Conservation (phyloP, 1,140 invertebrate species). For the Zaprionus vittiger region DNA sequence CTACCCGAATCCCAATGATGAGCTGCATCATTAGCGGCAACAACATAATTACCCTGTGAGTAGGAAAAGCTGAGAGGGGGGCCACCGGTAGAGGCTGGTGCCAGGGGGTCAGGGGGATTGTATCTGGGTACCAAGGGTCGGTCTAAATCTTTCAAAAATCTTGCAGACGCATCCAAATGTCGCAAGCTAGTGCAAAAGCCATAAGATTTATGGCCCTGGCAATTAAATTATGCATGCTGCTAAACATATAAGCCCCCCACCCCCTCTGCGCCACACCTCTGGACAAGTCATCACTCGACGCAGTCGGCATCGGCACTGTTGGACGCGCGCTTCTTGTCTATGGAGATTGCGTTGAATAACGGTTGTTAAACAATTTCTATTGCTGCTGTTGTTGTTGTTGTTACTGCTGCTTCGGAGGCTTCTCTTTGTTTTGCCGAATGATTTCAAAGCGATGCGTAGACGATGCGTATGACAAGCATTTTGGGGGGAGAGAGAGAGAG, state of each 20-base stretch:
- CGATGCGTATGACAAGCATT: slow-evolving; percentile 47
- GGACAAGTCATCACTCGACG: not conserved
- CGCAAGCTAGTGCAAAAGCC: slow-evolving; percentile 53
- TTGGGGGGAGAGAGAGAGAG: slow-evolving; percentile 6
- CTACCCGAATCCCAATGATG: slow-evolving; percentile 52
- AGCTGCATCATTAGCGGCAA: slow-evolving; percentile 70
- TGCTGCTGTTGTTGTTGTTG: slow-evolving; percentile 10
- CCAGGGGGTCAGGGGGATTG: not conserved
- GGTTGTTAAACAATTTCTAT: slow-evolving; percentile 51
- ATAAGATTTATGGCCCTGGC: slow-evolving; percentile 69
- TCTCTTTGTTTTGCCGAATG: slow-evolving; percentile 32
- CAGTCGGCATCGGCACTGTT: not conserved
- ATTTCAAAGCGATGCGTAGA: slow-evolving; percentile 40
- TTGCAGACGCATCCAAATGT: slow-evolving; percentile 56
- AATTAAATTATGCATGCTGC: slow-evolving; percentile 73
- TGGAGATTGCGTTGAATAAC: slow-evolving; percentile 59
- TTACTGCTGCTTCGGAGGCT: slow-evolving; percentile 1
- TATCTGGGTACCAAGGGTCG: slow-evolving; percentile 5
- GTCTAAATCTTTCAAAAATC: slow-evolving; percentile 48
- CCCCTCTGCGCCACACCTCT: not conserved
- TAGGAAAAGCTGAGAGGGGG: slow-evolving; percentile 52
- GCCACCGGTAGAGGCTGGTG: not conserved
- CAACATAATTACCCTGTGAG: slow-evolving; percentile 75
- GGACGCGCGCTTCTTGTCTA: slow-evolving; percentile 16
- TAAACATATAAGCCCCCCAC: slow-evolving; percentile 49